Percentiles rank a stretch among this genome's conserved stretches.
Conservation (phyloP, 2,797 vertebrate species). For the Xenopus petersii region DNA sequence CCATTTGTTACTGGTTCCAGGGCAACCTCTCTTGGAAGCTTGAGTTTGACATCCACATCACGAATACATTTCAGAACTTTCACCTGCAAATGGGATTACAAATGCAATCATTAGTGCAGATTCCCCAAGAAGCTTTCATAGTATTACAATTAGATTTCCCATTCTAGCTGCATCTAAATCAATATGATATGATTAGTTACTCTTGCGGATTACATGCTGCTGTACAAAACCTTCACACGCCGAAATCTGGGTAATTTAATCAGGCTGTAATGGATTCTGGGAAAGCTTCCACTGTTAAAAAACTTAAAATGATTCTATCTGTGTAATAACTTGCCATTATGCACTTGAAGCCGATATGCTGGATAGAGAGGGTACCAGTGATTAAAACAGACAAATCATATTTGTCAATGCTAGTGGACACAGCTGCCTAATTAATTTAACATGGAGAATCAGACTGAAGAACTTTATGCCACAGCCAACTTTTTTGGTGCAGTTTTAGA, state of each 20-base stretch:
- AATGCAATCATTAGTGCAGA: slow-evolving; percentile 72
- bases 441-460: slow-evolving; percentile 54
- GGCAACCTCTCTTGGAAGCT: slow-evolving; percentile 24
- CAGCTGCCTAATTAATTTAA: slow-evolving; percentile 52
- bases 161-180: slow-evolving; percentile 77
- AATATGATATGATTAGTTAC: slow-evolving; percentile 75
- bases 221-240: slow-evolving; percentile 68
- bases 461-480: slow-evolving; percentile 26
- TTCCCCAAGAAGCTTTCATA: slow-evolving; percentile 70
- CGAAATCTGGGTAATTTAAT: slow-evolving; percentile 77
- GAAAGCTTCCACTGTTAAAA: slow-evolving; percentile 66
- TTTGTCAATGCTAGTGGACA: slow-evolving; percentile 60
- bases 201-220: slow-evolving; percentile 69
- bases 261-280: slow-evolving; percentile 71
- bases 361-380: slow-evolving; percentile 61
- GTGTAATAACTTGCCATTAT: slow-evolving; percentile 67
- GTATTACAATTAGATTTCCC: slow-evolving; percentile 74
- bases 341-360: slow-evolving; percentile 65
- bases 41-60: slow-evolving; percentile 56
- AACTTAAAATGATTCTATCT: slow-evolving; percentile 67
- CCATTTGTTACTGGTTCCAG: slow-evolving; percentile 26
- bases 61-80: slow-evolving; percentile 62
- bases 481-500: slow-evolving; percentile 47
- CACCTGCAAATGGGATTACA: slow-evolving; percentile 75
- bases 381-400: slow-evolving; percentile 66